These are phyloP conservation scores for Eumaeus atala DNA, from an alignment of 1,140 invertebrate genomes.

Conservation along the genomic window DNA sequence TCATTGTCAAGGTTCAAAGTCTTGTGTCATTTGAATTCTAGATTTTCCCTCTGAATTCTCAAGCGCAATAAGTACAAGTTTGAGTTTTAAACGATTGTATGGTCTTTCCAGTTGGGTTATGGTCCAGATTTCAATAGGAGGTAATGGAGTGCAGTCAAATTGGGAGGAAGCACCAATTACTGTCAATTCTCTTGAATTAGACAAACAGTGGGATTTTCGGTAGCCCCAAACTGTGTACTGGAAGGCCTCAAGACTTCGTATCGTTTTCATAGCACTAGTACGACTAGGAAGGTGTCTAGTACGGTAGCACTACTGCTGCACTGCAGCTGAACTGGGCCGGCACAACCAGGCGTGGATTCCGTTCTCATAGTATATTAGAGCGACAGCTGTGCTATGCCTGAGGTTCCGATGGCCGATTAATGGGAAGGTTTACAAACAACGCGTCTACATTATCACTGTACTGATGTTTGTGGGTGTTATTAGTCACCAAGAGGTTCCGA, in stretches of 20 bases:
- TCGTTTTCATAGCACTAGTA: too few species aligned
- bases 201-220: constrained; percentile 48
- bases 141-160: constrained; percentile 45
- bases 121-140: constrained; percentile 20
- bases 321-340: too few species aligned
- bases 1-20: constrained; percentile 20
- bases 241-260: constrained; percentile 18
- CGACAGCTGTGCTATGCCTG: too few species aligned
- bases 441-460: too few species aligned
- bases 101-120: constrained; percentile 8
- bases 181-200: constrained; percentile 54
- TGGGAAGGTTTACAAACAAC: too few species aligned
- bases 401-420: too few species aligned
- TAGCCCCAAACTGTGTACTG: constrained; percentile 20
- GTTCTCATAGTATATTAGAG: too few species aligned
- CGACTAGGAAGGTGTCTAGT: too few species aligned
- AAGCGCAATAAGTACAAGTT: not conserved
- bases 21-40: constrained; percentile 6
- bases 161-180: constrained; percentile 56
- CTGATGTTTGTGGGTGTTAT: too few species aligned
- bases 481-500: too few species aligned
- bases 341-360: too few species aligned
- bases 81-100: constrained; percentile 2
- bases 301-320: too few species aligned
- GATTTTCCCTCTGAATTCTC: not conserved